Evolutionary conservation across 2,888 invertebrate species (phyloP).

Genomic region (Cistogaster globosa): DNA sequence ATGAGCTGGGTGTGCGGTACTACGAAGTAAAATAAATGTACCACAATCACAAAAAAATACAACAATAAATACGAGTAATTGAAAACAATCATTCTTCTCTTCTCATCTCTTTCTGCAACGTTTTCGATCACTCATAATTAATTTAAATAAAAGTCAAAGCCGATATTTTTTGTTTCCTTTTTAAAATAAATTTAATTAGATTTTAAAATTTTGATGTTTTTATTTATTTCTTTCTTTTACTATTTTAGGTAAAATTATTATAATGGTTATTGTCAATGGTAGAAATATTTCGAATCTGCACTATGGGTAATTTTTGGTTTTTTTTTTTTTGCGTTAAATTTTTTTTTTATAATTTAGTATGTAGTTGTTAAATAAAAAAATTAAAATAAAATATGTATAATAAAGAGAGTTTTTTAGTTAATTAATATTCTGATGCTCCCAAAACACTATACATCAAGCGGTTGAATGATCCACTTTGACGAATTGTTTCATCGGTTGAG

Average conservation of each 20-base stretch:
- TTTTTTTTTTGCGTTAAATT: conserved; percentile 52
- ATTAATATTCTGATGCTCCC: conserved; percentile 88
- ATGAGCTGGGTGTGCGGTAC: no score
- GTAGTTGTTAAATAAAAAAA: conserved; percentile 57
- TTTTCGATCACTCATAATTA: no score
- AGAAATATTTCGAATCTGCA: conserved; percentile 14
- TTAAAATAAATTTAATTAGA: not conserved
- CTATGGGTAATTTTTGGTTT: conserved; percentile 31
- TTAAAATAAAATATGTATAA: conserved; percentile 26
- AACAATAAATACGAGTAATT: no score
- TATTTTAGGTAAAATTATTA: conserved; percentile 49
- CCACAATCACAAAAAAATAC: no score
- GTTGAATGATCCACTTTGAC: conserved; percentile 96
- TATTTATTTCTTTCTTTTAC: conserved; percentile 19
- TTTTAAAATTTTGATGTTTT: conserved; percentile 29
- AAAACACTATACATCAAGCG: conserved; percentile 95
- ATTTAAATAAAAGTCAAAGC: no score
- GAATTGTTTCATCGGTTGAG: conserved; percentile 90
- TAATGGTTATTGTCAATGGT: conserved; percentile 37
- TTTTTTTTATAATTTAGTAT: conserved; percentile 48
- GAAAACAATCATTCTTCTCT: no score
- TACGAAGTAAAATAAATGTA: no score
- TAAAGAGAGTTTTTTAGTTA: conserved; percentile 51
- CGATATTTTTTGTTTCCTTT: no score
- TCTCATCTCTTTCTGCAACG: no score